These are phyloP conservation scores for Solea senegalensis DNA, from an alignment of 2,113 vertebrate species.

Conservation along the genomic window DNA sequence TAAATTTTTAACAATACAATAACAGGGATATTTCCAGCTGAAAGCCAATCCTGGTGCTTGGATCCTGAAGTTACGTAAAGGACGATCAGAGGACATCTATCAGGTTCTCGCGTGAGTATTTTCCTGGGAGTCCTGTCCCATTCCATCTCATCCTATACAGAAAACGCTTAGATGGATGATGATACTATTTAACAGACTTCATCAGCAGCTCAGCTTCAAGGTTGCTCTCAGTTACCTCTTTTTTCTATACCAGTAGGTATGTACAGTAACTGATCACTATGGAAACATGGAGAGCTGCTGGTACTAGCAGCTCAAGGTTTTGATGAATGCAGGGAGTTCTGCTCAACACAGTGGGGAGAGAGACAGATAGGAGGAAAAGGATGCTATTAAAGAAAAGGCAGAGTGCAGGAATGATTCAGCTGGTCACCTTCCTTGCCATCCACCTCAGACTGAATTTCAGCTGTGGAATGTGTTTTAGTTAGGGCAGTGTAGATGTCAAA, in stretches of 20 bases:
- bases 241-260: slow-evolving; percentile 49
- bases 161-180: slow-evolving; percentile 25
- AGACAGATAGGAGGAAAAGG: slow-evolving; percentile 66
- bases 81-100: slow-evolving; percentile 94
- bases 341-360: slow-evolving; percentile 48
- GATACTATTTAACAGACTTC: slow-evolving; percentile 42
- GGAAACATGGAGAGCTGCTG: slow-evolving; percentile 73
- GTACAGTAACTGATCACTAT: slow-evolving; percentile 66
- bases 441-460: slow-evolving; percentile 48
- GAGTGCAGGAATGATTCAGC: slow-evolving; percentile 66
- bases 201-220: slow-evolving; percentile 40
- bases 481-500: slow-evolving; percentile 48
- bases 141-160: not conserved
- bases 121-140: not conserved
- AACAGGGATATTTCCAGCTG: slow-evolving; percentile 96
- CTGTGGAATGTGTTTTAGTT: slow-evolving; percentile 58
- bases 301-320: slow-evolving; percentile 71
- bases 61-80: slow-evolving; percentile 90
- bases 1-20: slow-evolving; percentile 37
- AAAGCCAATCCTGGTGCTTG: slow-evolving; percentile 98
- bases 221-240: slow-evolving; percentile 54
- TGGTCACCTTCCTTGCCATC: slow-evolving; percentile 65
- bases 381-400: slow-evolving; percentile 68
- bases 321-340: slow-evolving; percentile 74
- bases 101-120: slow-evolving; percentile 89